Conservation (phyloP, 1,140 invertebrate species). For the Mactra quadrangularis region DNA sequence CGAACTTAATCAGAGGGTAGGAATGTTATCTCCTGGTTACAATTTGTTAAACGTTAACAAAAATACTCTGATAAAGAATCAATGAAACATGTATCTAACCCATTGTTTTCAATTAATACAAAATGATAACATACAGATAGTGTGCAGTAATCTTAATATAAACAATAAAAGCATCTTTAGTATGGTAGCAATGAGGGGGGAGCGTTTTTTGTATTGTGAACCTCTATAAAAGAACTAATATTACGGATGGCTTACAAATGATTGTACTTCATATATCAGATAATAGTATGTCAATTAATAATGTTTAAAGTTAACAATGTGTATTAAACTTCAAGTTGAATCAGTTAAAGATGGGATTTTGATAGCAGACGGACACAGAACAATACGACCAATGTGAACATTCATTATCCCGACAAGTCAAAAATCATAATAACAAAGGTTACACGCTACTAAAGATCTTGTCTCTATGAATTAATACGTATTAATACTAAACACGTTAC, state of each 20-base stretch:
- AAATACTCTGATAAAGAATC: background rate
- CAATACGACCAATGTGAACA: too few species aligned
- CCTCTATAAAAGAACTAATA: background rate
- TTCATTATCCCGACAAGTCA: too few species aligned
- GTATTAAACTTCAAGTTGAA: conserved; percentile 31
- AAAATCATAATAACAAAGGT: too few species aligned
- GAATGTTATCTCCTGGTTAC: conserved; percentile 22
- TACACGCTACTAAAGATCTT: too few species aligned
- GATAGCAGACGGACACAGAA: too few species aligned
- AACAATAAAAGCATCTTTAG: conserved; percentile 1
- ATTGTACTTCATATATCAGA: conserved; percentile 26
- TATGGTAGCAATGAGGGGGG: conserved; percentile 19
- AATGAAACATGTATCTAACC: conserved; percentile 28
- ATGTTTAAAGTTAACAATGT: conserved; percentile 25
- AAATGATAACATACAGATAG: conserved; percentile 32
- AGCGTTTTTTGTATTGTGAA: conserved; percentile 38
- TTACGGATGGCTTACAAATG: background rate
- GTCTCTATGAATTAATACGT: too few species aligned
- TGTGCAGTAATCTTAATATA: conserved; percentile 6
- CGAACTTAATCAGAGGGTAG: conserved; percentile 16
- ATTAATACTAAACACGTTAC: too few species aligned
- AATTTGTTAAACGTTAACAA: conserved; percentile 18
- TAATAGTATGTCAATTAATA: conserved; percentile 41
- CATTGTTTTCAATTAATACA: conserved; percentile 41
- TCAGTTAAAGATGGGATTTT: conserved; percentile 35